Conservation (phyloP, 2,113 vertebrate species). For the Acanthisitta chloris region DNA sequence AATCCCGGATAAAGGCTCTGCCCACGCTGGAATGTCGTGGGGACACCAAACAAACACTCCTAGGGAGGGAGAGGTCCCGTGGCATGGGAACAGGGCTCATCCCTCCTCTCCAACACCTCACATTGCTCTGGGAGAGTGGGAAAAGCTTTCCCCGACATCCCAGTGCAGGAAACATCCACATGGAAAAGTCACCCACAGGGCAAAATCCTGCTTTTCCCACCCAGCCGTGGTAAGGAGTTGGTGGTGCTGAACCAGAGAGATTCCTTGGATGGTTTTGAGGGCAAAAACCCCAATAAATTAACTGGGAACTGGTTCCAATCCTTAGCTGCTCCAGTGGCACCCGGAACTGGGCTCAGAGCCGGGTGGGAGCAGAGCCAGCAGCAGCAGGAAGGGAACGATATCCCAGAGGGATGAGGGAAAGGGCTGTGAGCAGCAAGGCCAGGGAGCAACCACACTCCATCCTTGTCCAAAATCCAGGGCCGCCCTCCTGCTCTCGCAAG, state of each 20-base stretch:
- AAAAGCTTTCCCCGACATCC: neutral
- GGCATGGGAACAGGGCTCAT: accelerated
- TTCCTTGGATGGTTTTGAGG: neutral
- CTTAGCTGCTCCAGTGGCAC: accelerated
- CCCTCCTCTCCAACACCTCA: too few species aligned
- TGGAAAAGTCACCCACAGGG: neutral
- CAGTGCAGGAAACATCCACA: accelerated
- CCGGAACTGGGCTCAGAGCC: accelerated
- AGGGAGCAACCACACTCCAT: neutral
- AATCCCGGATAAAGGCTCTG: neutral
- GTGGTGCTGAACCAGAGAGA: accelerated
- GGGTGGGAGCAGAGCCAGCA: accelerated
- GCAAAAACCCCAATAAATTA: accelerated
- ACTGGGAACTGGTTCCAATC: neutral
- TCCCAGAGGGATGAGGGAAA: accelerated
- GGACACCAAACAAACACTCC: neutral
- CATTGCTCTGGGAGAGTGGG: accelerated
- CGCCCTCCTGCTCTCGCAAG: neutral
- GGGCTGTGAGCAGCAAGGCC: neutral
- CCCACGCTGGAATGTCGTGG: accelerated
- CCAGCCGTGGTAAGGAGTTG: accelerated
- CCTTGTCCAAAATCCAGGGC: neutral
- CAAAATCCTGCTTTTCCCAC: neutral
- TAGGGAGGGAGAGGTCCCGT: accelerated
- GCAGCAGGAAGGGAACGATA: neutral